Percentiles rank a stretch among this genome's conserved stretches.
These are phyloP conservation scores for Trinectes maculatus DNA, from an alignment of 2,113 vertebrate species.

Conservation along the genomic window DNA sequence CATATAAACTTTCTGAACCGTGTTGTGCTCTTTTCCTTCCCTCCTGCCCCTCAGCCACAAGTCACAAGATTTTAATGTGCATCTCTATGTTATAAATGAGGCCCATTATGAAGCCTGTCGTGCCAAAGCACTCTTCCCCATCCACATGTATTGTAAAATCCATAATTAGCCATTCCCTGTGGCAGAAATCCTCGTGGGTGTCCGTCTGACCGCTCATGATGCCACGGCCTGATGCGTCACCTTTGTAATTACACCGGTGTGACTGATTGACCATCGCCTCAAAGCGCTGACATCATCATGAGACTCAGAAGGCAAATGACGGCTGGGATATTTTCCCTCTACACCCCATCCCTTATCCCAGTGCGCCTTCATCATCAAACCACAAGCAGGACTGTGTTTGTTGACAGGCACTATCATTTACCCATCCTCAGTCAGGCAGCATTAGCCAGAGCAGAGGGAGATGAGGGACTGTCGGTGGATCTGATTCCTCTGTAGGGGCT, in stretches of 20 bases:
- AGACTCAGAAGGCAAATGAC: conserved; percentile 5
- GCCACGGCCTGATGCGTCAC: conserved; percentile 73
- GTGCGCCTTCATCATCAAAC: conserved; percentile 30
- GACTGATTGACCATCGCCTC: conserved; percentile 79
- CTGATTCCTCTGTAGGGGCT: conserved; percentile 62
- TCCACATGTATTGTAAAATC: conserved; percentile 24
- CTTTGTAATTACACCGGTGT: conserved; percentile 74
- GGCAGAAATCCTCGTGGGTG: conserved; percentile 67
- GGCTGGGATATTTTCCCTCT: conserved; percentile 9
- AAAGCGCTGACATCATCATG: conserved; percentile 6
- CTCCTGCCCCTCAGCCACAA: conserved; percentile 43
- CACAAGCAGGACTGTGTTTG: conserved; percentile 64
- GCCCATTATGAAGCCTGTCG: conserved; percentile 34
- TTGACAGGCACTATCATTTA: conserved; percentile 59
- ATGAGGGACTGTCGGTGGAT: conserved; percentile 56
- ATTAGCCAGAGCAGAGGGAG: conserved; percentile 58
- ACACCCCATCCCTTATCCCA: conserved; percentile 3
- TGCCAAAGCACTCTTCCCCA: conserved; percentile 13
- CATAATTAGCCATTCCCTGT: conserved; percentile 66
- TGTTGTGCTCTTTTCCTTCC: neutral
- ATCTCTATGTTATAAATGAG: conserved; percentile 63
- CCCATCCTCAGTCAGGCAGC: conserved; percentile 52
- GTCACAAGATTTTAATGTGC: conserved; percentile 66
- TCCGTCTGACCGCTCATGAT: conserved; percentile 78
- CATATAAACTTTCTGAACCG: conserved; percentile 8